Conservation (phyloP, 2,113 vertebrate genomes). For the Condylura cristata region DNA sequence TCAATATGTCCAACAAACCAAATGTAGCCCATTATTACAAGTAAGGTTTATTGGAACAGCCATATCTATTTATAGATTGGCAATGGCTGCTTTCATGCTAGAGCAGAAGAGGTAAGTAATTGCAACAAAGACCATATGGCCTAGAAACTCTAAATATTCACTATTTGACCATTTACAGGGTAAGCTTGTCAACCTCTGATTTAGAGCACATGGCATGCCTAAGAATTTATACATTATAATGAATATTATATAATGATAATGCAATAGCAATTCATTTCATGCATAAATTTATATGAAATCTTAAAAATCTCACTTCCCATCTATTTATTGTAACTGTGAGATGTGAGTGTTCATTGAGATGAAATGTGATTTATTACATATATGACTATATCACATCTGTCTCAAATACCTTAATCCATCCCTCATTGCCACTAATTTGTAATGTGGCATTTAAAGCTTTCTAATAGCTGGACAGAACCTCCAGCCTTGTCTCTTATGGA, state of each 20-base stretch:
- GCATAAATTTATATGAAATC: neutral
- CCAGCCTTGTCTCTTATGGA: neutral
- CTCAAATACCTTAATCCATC: neutral
- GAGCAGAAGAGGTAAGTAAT: neutral
- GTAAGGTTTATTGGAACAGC: neutral
- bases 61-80: neutral
- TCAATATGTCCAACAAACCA: neutral
- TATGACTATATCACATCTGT: neutral
- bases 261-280: neutral
- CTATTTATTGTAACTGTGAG: neutral
- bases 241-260: neutral
- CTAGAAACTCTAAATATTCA: neutral
- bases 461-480: neutral
- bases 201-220: neutral
- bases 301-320: neutral
- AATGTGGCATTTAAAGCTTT: neutral
- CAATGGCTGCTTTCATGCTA: neutral
- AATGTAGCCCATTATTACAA: slow-evolving; percentile 13
- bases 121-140: neutral
- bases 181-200: neutral
- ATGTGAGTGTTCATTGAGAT: neutral
- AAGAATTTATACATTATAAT: neutral
- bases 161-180: neutral
- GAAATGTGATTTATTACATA: neutral
- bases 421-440: neutral